phyloP scores from a whole-genome alignment of 2,797 vertebrate species.

The Chrysocyon brachyurus region DNA sequence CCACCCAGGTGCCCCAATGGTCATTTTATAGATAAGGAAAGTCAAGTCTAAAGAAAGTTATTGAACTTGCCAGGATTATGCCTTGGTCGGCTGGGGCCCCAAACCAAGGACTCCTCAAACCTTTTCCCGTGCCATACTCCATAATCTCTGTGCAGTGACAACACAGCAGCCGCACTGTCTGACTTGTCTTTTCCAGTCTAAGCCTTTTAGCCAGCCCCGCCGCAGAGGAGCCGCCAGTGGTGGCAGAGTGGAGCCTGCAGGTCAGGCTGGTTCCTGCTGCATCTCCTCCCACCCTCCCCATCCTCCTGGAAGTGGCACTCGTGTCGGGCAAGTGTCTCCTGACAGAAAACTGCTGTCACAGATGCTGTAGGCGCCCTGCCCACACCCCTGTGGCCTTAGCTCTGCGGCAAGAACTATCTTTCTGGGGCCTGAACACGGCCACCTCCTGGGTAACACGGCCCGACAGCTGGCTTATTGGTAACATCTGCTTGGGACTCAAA shows the following conservation, averaged over 20 bases:
- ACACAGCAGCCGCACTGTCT: background rate
- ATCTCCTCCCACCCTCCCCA: background rate
- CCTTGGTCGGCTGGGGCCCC: background rate
- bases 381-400: too few relatives aligned
- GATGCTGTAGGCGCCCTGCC: background rate
- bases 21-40: constrained; percentile 23
- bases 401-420: background rate
- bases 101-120: background rate
- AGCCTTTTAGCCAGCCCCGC: background rate
- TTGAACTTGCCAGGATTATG: background rate
- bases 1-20: background rate
- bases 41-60: background rate
- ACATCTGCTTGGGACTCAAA: background rate
- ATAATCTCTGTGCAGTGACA: background rate
- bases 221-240: background rate
- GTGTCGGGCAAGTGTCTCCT: background rate
- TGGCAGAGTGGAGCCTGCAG: background rate
- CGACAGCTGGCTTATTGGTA: constrained; percentile 6
- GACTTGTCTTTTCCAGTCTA: background rate
- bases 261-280: background rate
- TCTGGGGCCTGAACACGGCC: background rate
- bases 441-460: background rate
- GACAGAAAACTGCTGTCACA: background rate
- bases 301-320: background rate
- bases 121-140: background rate